phyloP scores from a whole-genome alignment of 2,113 vertebrate genomes.

The Dicentrarchus labrax region DNA sequence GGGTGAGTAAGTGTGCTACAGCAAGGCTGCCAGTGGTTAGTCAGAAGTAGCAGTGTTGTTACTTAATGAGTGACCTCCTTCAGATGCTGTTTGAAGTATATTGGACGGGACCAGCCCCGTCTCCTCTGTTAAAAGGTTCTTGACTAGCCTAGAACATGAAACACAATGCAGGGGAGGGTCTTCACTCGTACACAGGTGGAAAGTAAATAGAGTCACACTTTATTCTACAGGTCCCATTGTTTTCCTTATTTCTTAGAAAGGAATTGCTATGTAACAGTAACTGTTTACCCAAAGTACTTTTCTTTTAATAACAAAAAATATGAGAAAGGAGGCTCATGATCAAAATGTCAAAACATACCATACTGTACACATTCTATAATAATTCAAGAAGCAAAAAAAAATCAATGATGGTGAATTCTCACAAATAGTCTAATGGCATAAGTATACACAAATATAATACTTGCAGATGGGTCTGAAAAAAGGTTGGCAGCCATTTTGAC shows the following conservation, averaged over 20 bases:
- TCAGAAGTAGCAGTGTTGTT: slow-evolving; percentile 81
- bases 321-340: not conserved
- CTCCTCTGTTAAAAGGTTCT: slow-evolving; percentile 89
- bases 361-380: not conserved
- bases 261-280: not conserved
- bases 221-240: not conserved
- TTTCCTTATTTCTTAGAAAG: not conserved
- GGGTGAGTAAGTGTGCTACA: slow-evolving; percentile 29
- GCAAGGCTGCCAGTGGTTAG: slow-evolving; percentile 66
- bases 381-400: not conserved
- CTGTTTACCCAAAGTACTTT: not conserved
- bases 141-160: slow-evolving; percentile 88
- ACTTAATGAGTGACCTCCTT: slow-evolving; percentile 84
- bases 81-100: slow-evolving; percentile 86
- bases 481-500: no score
- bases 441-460: no score
- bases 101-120: slow-evolving; percentile 87
- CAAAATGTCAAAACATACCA: not conserved
- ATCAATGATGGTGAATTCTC: not conserved
- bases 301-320: not conserved
- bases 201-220: not conserved
- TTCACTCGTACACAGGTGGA: slow-evolving; percentile 22
- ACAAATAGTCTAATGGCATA: not conserved
- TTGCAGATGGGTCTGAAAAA: no score
- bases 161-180: slow-evolving; percentile 46